Percentiles rank a stretch among this genome's conserved stretches.
phyloP scores from a whole-genome alignment of 2,113 vertebrate species.

The Zapornia atra region DNA sequence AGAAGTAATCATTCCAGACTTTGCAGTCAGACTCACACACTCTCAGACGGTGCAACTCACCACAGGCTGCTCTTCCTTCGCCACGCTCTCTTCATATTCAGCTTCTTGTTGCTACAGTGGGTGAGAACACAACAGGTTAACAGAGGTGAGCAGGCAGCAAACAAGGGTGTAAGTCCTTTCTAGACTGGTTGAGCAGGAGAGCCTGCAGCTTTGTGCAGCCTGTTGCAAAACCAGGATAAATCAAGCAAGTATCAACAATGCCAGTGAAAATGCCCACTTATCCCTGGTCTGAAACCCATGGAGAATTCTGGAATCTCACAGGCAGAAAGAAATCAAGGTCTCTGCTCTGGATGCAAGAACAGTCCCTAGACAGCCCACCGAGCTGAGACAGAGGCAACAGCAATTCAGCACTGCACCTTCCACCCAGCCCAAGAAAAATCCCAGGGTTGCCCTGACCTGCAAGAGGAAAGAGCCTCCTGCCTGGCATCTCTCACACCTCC shows the following conservation, averaged over 20 bases:
- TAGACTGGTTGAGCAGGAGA: not conserved
- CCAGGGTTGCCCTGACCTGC: not conserved
- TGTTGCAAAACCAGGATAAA: not conserved
- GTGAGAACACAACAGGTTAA: not conserved
- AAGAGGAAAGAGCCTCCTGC: not conserved
- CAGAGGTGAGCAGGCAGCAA: not conserved
- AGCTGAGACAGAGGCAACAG: not conserved
- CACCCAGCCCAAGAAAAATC: not conserved
- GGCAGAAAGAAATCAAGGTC: not conserved
- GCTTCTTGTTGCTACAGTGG: constrained; percentile 87
- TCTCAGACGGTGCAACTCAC: constrained; percentile 73
- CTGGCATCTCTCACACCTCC: not conserved
- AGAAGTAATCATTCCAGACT: not conserved
- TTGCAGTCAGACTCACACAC: not conserved
- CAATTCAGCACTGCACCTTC: not conserved
- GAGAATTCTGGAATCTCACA: not conserved
- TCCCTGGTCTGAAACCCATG: not conserved
- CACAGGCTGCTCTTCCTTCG: constrained; percentile 88
- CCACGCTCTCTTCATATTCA: constrained; percentile 92
- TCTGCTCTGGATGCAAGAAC: not conserved
- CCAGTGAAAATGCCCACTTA: not conserved
- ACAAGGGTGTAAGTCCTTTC: not conserved
- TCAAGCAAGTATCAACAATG: not conserved
- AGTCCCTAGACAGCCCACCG: not conserved
- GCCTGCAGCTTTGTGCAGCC: not conserved